Percentiles rank a stretch among this genome's conserved stretches.
Evolutionary conservation across 1,140 invertebrate genomes (phyloP).

Genomic region (Oryctes rhinoceros): DNA sequence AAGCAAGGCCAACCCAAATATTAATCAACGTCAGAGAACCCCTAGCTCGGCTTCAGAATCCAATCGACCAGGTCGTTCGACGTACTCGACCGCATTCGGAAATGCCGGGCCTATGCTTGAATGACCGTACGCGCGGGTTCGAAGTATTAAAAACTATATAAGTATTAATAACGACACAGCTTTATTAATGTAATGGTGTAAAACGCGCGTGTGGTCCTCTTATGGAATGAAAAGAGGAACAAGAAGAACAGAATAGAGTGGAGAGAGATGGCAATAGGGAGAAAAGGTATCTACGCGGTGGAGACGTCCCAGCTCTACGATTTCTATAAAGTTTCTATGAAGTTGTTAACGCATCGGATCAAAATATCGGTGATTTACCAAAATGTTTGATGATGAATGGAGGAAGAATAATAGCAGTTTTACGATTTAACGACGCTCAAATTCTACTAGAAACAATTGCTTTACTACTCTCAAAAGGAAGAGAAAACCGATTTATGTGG

Average conservation of each 20-base stretch:
- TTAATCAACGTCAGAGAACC: constrained; percentile 59
- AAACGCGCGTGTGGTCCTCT: constrained; percentile 56
- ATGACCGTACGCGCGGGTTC: constrained; percentile 53
- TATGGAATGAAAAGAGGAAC: constrained; percentile 34
- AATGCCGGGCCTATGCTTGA: constrained; percentile 35
- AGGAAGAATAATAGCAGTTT: no score
- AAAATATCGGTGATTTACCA: no score
- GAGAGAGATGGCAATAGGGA: constrained; percentile 1
- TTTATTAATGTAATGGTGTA: constrained; percentile 59
- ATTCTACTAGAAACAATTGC: no score
- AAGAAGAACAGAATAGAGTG: constrained; percentile 24
- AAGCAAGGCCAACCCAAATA: constrained; percentile 56
- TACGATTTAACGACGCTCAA: no score
- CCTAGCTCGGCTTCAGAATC: constrained; percentile 47
- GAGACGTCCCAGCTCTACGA: neutral
- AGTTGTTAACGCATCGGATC: no score
- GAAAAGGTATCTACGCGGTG: neutral
- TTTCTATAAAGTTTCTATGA: no score
- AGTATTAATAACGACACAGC: constrained; percentile 58
- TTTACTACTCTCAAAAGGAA: no score
- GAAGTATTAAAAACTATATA: constrained; percentile 58
- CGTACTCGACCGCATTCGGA: constrained; percentile 29
- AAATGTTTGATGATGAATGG: no score
- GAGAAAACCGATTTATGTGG: no score
- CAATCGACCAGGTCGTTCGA: constrained; percentile 45